Evolutionary conservation across 1,140 invertebrate genomes (phyloP), one percentile per base, ranked within the genome.

Genomic region (Mamestra configurata): DNA sequence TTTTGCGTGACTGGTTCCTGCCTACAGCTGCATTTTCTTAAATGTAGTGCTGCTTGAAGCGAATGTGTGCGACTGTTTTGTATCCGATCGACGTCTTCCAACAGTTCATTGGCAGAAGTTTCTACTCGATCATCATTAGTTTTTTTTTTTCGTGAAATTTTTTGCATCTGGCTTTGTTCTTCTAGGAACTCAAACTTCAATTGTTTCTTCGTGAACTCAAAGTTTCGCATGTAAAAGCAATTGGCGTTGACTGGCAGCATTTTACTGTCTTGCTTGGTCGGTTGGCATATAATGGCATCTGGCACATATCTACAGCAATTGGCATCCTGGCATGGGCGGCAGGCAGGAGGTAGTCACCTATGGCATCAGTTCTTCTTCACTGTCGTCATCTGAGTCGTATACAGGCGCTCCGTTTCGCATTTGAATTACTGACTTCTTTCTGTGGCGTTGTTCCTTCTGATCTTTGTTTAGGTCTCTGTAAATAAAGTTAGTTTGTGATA

Each of bases 401-500:
- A 95, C 95, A 0, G 94, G 95, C 0, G 94, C 94, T 49, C 95
- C 95, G 81, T 95, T 94, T 79, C 94, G 95, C 95, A 95, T 94
- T 86, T 95, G 95, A 57, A 95, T 95, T 15, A 95, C 95, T 1
- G 95, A 95, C 83, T 95, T 95, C 88, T 95, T 95, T 66, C 95
- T 91, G 80, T 95, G 94, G 85, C 94, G 89, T 46, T 91, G 89
- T 76, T 95, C 94, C 81, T 94, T 95, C 79, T 93, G 85, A 77
- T 95, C 93, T 83, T 94, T 94, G 46, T 95, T 94, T 37, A 95
- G 90, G 82, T 92, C 92, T 82, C 95, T 95, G 86, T 13, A 87
- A 86, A 76, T 27, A 49, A 46, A 61, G n/a, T n/a, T n/a, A n/a
- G n/a, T n/a, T n/a, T n/a, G n/a, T n/a, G n/a, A n/a, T n/a, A n/a